Evolutionary conservation across 2,888 invertebrate species (phyloP).

Genomic region (Diaprepes abbreviatus): DNA sequence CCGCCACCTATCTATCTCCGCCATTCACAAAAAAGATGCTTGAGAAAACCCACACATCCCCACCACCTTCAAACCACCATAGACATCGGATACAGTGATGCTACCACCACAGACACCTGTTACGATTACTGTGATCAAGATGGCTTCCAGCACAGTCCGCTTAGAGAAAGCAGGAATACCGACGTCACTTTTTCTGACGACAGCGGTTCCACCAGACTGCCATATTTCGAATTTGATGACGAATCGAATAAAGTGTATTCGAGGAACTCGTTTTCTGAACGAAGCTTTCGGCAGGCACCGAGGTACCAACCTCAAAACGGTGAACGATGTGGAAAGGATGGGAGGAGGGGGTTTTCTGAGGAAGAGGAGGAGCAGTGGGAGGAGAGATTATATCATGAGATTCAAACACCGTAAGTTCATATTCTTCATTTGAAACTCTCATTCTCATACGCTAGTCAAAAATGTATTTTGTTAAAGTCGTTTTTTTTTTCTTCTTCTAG

Average conservation of each 20-base stretch:
- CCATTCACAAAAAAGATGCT: slow-evolving; percentile 21
- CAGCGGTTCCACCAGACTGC: slow-evolving; percentile 61
- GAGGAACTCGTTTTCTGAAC: slow-evolving; percentile 53
- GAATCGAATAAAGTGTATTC: slow-evolving; percentile 57
- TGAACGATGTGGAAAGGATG: slow-evolving; percentile 50
- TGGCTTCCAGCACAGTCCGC: slow-evolving; percentile 57
- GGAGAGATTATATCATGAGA: slow-evolving; percentile 59
- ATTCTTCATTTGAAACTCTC: too few species aligned
- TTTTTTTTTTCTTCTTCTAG: too few species aligned
- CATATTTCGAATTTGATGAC: slow-evolving; percentile 60
- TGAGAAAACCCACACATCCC: slow-evolving; percentile 3
- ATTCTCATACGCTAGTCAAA: too few species aligned
- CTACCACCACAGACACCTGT: slow-evolving; percentile 60
- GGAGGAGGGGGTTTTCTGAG: slow-evolving; percentile 55
- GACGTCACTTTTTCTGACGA: slow-evolving; percentile 61
- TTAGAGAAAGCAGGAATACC: slow-evolving; percentile 52
- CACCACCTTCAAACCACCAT: slow-evolving; percentile 48
- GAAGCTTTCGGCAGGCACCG: slow-evolving; percentile 52
- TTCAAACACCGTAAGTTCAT: slow-evolving; percentile 57
- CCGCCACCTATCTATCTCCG: not conserved
- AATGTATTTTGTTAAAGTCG: too few species aligned
- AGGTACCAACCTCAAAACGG: slow-evolving; percentile 46
- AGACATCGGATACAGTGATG: slow-evolving; percentile 62
- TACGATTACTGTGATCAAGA: slow-evolving; percentile 62
- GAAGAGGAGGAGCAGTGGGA: slow-evolving; percentile 55